phyloP scores from a whole-genome alignment of 2,113 vertebrate genomes.

The Chionis minor region DNA sequence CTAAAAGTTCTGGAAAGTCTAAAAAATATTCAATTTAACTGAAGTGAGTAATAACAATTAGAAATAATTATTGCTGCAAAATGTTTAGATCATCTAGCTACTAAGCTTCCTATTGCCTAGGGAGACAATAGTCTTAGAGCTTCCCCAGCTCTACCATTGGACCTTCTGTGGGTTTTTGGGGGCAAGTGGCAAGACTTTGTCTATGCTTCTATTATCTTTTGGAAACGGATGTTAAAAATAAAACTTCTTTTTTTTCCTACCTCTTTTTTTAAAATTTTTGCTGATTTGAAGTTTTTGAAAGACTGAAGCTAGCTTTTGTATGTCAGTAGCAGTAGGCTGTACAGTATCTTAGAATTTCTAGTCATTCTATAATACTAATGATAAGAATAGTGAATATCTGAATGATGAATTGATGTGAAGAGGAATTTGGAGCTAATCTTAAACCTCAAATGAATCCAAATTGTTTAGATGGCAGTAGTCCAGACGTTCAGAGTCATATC shows the following conservation, averaged over 20 bases:
- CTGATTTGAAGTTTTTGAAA: not conserved
- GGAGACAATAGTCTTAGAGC: not conserved
- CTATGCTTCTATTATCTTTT: not conserved
- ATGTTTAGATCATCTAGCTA: not conserved
- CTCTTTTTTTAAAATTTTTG: not conserved
- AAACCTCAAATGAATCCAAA: conserved; percentile 55
- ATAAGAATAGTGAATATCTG: conserved; percentile 27
- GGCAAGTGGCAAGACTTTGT: not conserved
- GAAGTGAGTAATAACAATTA: not conserved
- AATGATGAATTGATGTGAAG: conserved; percentile 46
- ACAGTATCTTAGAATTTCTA: not conserved
- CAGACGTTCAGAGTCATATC: conserved; percentile 45
- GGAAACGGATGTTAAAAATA: not conserved
- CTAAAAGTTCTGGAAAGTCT: not conserved
- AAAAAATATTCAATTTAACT: not conserved
- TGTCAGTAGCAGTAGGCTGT: not conserved
- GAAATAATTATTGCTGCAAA: not conserved
- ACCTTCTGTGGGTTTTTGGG: not conserved
- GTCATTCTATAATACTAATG: not conserved
- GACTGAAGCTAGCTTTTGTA: not conserved
- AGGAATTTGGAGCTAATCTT: conserved; percentile 41
- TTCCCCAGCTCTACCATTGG: not conserved
- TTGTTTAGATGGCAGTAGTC: conserved; percentile 48
- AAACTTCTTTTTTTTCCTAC: not conserved
- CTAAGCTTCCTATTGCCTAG: not conserved